Base-by-base conservation (phyloP, 2,113 vertebrate species). In the Ameiurus melas region DNA sequence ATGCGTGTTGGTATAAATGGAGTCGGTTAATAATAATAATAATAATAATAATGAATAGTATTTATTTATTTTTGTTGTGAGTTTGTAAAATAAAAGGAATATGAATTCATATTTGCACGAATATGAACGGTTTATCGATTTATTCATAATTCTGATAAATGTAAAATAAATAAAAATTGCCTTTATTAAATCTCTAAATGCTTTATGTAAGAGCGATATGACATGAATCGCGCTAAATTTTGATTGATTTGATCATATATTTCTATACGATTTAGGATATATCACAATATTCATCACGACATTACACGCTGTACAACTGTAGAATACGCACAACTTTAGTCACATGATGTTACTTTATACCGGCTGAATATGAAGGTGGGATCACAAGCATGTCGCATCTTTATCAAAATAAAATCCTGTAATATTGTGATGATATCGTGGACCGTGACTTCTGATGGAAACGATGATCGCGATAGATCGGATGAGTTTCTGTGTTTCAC, bases 11-110 rank as follows among this genome's bases (percentile, higher is more conserved):
- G 16, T 80, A 30, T 33, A 33, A 25, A 58, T 57, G n/a, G 53
- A 81, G 47, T 80, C 4, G 27, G 16, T 57, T 20, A 55, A 17
- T 30, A 64, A 27, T 27, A 10, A 64, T 27, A 77, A 16, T 7
- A 43, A 51, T 78, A 7, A 79, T 33, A 39, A 36, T 55, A 57
- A 87, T 85, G 33, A 60, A 87, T 83, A 87, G 77, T 66, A 80
- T 82, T 87, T 85, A 89, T 90, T 89, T 91, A 89, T 91, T 89
- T 91, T 89, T 62, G 60, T 88, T 51, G 57, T 66, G 25, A 8
- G 53, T 84, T 70, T 85, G 78, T 91, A 89, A 88, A 87, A 81
- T 68, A 27, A 87, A 87, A 66, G 70, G 36, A 81, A 55, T 83
- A 77, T 60, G 47, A 87, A 71, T 86, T 81, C 43, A 43, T 73